phyloP scores from a whole-genome alignment of 2,888 invertebrate species.

The Neoitamus cyanurus region DNA sequence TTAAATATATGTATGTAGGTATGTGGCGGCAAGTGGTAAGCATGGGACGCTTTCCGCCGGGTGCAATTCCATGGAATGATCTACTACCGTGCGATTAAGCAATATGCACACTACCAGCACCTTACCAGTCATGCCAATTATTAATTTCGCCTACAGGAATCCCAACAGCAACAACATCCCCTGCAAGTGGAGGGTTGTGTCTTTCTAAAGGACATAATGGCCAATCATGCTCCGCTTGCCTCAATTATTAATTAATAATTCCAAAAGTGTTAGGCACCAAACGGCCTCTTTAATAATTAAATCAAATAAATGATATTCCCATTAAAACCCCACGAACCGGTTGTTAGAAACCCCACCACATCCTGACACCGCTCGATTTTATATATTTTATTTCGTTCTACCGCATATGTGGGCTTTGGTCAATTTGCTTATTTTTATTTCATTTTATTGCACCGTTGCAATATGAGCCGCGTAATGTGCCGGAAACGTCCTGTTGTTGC shows the following conservation, averaged over 20 bases:
- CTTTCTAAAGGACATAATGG: neutral
- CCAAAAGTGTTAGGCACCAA: neutral
- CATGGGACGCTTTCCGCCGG: neutral
- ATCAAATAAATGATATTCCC: neutral
- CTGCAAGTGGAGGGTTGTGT: neutral
- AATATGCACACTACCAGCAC: slow-evolving; percentile 17
- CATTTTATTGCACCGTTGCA: neutral
- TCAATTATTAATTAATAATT: neutral
- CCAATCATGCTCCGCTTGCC: neutral
- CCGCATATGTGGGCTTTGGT: neutral
- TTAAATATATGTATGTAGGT: neutral
- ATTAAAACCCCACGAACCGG: neutral
- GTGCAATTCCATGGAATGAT: slow-evolving; percentile 11
- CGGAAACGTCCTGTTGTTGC: neutral
- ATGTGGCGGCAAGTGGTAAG: neutral
- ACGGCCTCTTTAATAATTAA: neutral
- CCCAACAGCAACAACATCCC: neutral
- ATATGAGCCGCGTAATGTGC: neutral
- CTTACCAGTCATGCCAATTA: slow-evolving; percentile 28
- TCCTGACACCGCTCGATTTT: neutral
- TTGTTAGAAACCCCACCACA: neutral
- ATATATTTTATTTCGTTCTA: neutral
- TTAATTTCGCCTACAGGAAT: slow-evolving; percentile 29
- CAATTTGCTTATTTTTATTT: neutral
- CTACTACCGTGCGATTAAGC: slow-evolving; percentile 3